A percentile compares a stretch with the other conserved stretches of the same genome.
Conservation (phyloP, 2,113 vertebrate species). For the Boleophthalmus pectinirostris region DNA sequence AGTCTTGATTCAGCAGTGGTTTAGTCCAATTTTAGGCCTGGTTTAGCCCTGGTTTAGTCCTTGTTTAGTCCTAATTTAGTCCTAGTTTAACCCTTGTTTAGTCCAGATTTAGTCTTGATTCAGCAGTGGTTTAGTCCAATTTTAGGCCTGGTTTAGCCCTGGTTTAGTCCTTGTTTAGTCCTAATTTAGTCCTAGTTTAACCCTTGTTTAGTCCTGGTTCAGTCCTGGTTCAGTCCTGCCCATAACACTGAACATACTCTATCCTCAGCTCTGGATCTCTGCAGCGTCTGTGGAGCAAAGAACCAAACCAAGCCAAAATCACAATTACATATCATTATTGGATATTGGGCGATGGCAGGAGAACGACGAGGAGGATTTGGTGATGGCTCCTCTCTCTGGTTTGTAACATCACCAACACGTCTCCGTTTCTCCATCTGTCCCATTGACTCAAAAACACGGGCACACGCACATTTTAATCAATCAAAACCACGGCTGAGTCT, state of each 20-base stretch:
- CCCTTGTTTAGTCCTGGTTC: not conserved
- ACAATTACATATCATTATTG: constrained; percentile 34
- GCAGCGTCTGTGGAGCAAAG: not conserved
- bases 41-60: not conserved
- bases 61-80: not conserved
- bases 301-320: constrained; percentile 20
- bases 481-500: constrained; percentile 10
- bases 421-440: constrained; percentile 11
- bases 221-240: not conserved
- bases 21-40: not conserved
- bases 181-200: not conserved
- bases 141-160: not conserved
- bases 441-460: constrained; percentile 8
- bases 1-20: not conserved
- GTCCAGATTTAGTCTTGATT: not conserved
- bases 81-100: not conserved
- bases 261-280: not conserved
- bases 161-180: not conserved
- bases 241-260: no score
- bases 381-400: not conserved
- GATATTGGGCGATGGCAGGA: constrained; percentile 18
- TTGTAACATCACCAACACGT: constrained; percentile 13
- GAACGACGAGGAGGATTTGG: constrained; percentile 20
- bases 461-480: constrained; percentile 37
- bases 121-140: not conserved